A percentile compares a stretch with the other conserved stretches of the same genome.
These are phyloP conservation scores for Sphaerophoria taeniata DNA, from an alignment of 2,888 invertebrate genomes.

Conservation along the genomic window DNA sequence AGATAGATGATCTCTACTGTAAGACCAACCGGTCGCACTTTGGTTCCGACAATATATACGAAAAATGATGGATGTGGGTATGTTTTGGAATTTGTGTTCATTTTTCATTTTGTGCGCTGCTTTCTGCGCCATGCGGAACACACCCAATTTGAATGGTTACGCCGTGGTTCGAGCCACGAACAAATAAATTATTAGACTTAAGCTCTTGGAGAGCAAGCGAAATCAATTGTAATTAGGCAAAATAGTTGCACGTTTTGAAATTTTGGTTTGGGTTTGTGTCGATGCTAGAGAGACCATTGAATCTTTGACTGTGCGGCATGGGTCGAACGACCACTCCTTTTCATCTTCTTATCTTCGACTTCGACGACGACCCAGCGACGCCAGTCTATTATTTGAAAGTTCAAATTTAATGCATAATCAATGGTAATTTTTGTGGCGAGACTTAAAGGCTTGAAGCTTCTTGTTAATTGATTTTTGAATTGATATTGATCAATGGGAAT, in stretches of 20 bases:
- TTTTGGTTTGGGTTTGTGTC: constrained; percentile 5
- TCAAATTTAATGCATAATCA: constrained; percentile 46
- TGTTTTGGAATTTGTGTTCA: constrained; percentile 45
- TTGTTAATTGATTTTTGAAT: constrained; percentile 47
- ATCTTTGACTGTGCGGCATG: not conserved
- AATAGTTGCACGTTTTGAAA: constrained; percentile 51
- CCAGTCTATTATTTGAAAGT: constrained; percentile 56
- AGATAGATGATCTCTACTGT: not conserved
- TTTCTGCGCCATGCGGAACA: constrained; percentile 54
- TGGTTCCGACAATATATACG: not conserved
- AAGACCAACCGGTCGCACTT: not conserved
- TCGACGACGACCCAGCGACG: not conserved
- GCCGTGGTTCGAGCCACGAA: constrained; percentile 30
- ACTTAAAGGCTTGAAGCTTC: constrained; percentile 24
- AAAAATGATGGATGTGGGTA: constrained; percentile 61
- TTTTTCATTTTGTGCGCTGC: constrained; percentile 27
- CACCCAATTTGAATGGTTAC: constrained; percentile 54
- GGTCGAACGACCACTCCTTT: constrained; percentile 55
- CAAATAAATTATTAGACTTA: constrained; percentile 52
- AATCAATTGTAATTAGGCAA: constrained; percentile 67
- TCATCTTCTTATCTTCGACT: not conserved
- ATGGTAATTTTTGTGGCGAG: constrained; percentile 33
- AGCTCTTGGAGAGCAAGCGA: constrained; percentile 35
- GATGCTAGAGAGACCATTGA: constrained; percentile 14
- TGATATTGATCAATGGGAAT: constrained; percentile 1